Conservation (phyloP, 2,797 vertebrate species). For the Linurgus olivaceus region DNA sequence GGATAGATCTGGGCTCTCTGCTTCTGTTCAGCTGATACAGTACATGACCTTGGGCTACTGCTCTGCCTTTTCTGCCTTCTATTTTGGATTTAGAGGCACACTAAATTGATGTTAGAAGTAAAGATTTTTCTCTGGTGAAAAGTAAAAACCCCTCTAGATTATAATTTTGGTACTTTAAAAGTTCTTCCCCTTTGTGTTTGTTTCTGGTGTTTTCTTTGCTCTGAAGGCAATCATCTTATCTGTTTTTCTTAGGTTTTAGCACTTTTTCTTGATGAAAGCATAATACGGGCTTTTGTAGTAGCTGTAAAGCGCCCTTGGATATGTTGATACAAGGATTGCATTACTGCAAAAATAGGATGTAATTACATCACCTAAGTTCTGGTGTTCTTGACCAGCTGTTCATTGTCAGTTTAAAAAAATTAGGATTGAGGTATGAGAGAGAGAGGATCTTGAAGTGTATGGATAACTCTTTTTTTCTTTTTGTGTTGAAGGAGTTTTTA, state of each 20-base stretch:
- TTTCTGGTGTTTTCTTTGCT: neutral
- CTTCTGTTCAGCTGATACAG: neutral
- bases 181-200: neutral
- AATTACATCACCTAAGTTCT: neutral
- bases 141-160: neutral
- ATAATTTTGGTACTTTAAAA: neutral
- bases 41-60: constrained; percentile 38
- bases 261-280: neutral
- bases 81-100: neutral
- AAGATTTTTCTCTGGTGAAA: neutral
- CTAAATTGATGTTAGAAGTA: neutral
- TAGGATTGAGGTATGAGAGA: neutral
- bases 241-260: neutral
- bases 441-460: neutral
- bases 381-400: neutral
- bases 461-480: neutral
- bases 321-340: neutral
- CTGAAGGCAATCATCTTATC: neutral
- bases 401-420: neutral
- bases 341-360: neutral
- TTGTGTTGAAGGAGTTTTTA: neutral
- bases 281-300: neutral
- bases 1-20: neutral
- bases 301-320: neutral
- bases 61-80: neutral